Percentiles rank a stretch among this genome's conserved stretches.
These are phyloP conservation scores for Odobenus rosmarus DNA, from an alignment of 2,113 vertebrate species.

Conservation along the genomic window DNA sequence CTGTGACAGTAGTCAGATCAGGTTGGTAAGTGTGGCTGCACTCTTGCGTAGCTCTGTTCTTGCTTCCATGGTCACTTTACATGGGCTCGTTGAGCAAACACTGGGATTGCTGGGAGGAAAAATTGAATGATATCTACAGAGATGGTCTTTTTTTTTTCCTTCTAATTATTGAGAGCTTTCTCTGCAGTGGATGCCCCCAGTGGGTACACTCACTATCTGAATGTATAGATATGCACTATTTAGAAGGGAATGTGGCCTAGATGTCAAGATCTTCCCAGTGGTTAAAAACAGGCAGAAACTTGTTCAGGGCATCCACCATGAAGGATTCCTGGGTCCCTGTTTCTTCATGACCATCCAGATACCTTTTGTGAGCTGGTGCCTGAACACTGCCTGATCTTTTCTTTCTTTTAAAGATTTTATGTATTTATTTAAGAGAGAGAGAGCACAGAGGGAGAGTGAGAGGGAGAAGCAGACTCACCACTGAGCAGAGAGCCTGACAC, in stretches of 20 bases:
- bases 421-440: too few species aligned
- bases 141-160: not conserved
- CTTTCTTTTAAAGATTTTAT: too few species aligned
- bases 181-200: not conserved
- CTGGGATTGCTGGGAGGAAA: not conserved
- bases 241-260: not conserved
- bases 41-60: not conserved
- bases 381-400: not conserved
- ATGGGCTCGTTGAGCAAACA: not conserved
- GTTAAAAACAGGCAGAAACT: not conserved
- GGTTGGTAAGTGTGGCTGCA: not conserved
- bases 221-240: not conserved
- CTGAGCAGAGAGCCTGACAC: too few species aligned
- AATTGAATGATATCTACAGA: not conserved
- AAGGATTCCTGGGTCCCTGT: not conserved
- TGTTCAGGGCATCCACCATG: not conserved
- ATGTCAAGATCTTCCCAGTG: not conserved
- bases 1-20: constrained; percentile 1
- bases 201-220: not conserved
- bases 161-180: not conserved
- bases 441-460: too few species aligned
- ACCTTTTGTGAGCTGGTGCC: not conserved
- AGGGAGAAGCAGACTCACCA: too few species aligned
- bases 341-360: not conserved
- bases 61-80: not conserved